Percentiles rank a stretch among this genome's conserved stretches.
phyloP scores from a whole-genome alignment of 2,888 invertebrate species.

The Spilarctia lutea region DNA sequence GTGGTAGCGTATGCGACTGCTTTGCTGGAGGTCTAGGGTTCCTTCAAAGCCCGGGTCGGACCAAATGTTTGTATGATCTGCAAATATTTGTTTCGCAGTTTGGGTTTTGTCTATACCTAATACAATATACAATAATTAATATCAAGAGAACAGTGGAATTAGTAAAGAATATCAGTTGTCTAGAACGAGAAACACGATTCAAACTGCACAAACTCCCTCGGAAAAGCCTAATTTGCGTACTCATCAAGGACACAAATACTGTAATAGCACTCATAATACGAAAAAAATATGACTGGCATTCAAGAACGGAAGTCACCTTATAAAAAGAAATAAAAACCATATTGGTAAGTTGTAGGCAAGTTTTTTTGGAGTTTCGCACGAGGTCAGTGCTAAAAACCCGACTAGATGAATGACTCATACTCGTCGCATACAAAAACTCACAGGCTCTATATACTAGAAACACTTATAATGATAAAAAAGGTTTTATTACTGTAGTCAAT shows the following conservation, averaged over 20 bases:
- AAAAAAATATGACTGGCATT: slow-evolving; percentile 5
- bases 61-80: no score
- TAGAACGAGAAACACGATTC: background rate
- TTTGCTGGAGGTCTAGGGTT: no score
- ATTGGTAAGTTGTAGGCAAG: slow-evolving; percentile 1
- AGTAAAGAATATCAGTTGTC: background rate
- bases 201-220: no score
- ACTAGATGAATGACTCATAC: slow-evolving; percentile 18
- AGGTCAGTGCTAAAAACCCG: slow-evolving; percentile 21
- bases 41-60: no score
- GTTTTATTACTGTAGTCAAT: background rate
- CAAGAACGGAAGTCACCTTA: slow-evolving; percentile 7
- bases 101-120: no score
- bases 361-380: slow-evolving; percentile 3
- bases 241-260: background rate
- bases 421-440: background rate
- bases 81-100: no score
- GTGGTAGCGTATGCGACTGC: no score
- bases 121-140: no score
- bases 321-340: slow-evolving; percentile 13
- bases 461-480: background rate
- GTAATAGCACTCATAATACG: background rate
- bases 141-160: no score
- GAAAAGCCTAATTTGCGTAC: background rate
- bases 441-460: background rate